These are phyloP conservation scores for Echinometra lucunter DNA, from an alignment of 53 echinoderm and acorn worm species.

Conservation along the genomic window DNA sequence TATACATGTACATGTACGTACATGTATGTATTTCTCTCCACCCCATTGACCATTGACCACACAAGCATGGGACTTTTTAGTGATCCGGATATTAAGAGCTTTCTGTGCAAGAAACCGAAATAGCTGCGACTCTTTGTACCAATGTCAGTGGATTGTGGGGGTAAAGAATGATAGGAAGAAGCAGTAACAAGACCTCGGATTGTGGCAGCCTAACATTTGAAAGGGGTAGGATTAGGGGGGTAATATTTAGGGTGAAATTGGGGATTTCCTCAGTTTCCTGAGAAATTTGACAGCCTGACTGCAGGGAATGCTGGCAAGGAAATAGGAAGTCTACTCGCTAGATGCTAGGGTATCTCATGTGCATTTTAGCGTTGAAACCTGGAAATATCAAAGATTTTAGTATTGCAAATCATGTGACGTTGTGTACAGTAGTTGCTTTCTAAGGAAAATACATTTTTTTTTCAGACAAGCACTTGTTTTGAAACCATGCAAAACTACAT, in stretches of 20 bases:
- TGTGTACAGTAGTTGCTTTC: background rate
- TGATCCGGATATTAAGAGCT: background rate
- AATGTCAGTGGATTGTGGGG: background rate
- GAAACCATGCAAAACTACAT: no score
- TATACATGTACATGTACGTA: background rate
- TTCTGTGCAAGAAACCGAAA: background rate
- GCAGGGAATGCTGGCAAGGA: background rate
- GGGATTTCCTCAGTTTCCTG: slow-evolving; percentile 63
- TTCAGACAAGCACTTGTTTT: no score
- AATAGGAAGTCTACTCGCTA: background rate
- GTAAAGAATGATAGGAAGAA: background rate
- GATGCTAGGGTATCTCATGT: background rate
- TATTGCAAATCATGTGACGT: background rate
- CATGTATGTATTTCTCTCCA: background rate
- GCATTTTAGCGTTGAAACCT: background rate
- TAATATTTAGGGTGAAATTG: slow-evolving; percentile 70
- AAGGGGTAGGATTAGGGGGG: slow-evolving; percentile 28
- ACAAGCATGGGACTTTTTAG: background rate
- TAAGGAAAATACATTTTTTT: no score
- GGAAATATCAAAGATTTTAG: background rate
- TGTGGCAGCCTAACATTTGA: slow-evolving; percentile 24
- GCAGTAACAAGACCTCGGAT: background rate
- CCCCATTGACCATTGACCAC: background rate
- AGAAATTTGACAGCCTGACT: slow-evolving; percentile 35
- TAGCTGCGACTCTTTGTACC: background rate